These are phyloP conservation scores for Brachyrhaphis roseni DNA, from an alignment of 2,797 vertebrate species.

Conservation along the genomic window DNA sequence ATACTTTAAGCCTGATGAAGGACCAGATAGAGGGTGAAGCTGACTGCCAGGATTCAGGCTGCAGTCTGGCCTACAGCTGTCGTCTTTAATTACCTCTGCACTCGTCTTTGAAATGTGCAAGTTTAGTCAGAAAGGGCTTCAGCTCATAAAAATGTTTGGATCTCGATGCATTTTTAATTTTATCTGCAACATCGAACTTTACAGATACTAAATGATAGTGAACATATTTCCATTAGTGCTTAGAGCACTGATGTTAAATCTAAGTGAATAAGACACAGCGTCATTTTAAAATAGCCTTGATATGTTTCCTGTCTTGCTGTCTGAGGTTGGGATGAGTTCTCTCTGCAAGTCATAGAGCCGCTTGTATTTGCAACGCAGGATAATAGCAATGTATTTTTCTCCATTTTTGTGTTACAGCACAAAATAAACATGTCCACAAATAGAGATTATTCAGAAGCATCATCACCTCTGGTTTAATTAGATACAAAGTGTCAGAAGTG, in stretches of 20 bases:
- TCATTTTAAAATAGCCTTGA: neutral
- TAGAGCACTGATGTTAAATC: neutral
- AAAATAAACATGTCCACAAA: neutral
- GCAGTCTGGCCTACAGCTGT: conserved; percentile 9
- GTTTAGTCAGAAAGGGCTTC: neutral
- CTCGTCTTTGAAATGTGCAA: neutral
- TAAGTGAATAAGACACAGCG: neutral
- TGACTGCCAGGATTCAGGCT: conserved; percentile 48
- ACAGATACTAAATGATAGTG: neutral
- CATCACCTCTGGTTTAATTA: neutral
- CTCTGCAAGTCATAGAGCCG: neutral
- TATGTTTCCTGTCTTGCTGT: neutral
- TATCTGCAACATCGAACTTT: neutral
- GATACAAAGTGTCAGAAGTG: neutral
- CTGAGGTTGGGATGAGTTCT: neutral
- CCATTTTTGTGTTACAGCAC: neutral
- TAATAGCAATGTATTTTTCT: neutral
- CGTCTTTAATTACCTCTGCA: conserved; percentile 5
- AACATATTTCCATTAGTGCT: neutral
- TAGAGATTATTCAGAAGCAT: neutral
- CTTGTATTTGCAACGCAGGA: neutral
- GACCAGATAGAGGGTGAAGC: conserved; percentile 28
- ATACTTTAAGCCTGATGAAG: conserved; percentile 76
- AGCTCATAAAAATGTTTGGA: conserved; percentile 26
- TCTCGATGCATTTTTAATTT: conserved; percentile 11